Evolutionary conservation across 2,888 invertebrate genomes (phyloP).

Genomic region (Lasioglossum villosulum): DNA sequence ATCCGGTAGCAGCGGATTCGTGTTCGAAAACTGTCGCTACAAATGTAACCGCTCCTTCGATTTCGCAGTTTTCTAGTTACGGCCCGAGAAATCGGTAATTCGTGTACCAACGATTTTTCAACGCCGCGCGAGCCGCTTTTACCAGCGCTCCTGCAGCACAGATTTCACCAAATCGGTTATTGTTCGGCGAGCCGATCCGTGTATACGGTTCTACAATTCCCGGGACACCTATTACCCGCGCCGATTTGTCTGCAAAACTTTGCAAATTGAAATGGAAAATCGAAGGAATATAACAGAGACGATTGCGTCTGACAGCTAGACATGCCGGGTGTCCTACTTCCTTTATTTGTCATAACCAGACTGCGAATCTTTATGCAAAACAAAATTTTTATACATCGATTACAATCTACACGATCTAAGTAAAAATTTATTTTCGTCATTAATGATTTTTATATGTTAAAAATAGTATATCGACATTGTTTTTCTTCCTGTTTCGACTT

Average conservation of each 20-base stretch:
- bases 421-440: no score
- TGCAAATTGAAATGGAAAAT: background rate
- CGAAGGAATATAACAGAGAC: background rate
- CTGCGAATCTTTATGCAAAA: no score
- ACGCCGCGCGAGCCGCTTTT: background rate
- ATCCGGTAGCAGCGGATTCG: slow-evolving; percentile 35
- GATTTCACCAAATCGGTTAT: slow-evolving; percentile 11
- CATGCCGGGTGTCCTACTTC: background rate
- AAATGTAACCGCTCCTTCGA: slow-evolving; percentile 23
- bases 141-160: background rate
- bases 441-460: no score
- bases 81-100: slow-evolving; percentile 5
- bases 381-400: no score
- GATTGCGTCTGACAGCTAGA: background rate
- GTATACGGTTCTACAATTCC: background rate
- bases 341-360: no score
- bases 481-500: no score
- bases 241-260: background rate
- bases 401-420: no score
- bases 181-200: background rate
- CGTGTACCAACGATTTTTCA: background rate
- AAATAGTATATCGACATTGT: no score
- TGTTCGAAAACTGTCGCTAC: slow-evolving; percentile 42
- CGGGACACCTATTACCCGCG: background rate
- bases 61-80: background rate